These are phyloP conservation scores for Parnassius mnemosyne DNA, from an alignment of 2,888 invertebrate genomes.

Conservation along the genomic window DNA sequence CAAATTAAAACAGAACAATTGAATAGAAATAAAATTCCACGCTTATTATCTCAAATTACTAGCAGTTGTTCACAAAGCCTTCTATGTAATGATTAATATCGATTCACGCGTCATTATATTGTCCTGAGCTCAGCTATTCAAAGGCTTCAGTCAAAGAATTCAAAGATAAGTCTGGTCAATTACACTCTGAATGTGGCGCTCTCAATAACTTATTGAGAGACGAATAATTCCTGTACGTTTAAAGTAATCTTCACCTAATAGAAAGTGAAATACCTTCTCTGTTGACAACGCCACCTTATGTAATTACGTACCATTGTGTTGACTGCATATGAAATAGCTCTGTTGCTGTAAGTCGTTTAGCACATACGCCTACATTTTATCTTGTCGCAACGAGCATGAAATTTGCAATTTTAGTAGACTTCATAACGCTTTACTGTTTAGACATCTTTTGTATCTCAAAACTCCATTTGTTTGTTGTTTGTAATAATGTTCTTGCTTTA, in stretches of 20 bases:
- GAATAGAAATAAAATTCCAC: not conserved
- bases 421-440: conserved; percentile 8
- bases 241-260: conserved; percentile 48
- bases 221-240: conserved; percentile 45
- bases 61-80: conserved; percentile 34
- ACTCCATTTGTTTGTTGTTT: not conserved
- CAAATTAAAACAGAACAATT: not conserved
- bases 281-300: conserved; percentile 61
- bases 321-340: conserved; percentile 48
- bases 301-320: conserved; percentile 61
- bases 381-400: conserved; percentile 22
- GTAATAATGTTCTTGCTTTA: too few relatives aligned
- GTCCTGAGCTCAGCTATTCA: conserved; percentile 31
- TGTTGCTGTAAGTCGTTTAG: conserved; percentile 34
- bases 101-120: conserved; percentile 47
- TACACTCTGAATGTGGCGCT: conserved; percentile 38
- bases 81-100: conserved; percentile 57
- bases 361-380: conserved; percentile 34
- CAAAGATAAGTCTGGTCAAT: conserved; percentile 34
- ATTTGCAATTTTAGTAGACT: conserved; percentile 15
- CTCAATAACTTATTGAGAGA: conserved; percentile 44
- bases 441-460: not conserved
- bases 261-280: conserved; percentile 59
- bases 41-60: not conserved
- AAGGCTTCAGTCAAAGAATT: conserved; percentile 35